Base-by-base conservation (phyloP, 2,113 vertebrate genomes). In the Triplophysa tibetana region DNA sequence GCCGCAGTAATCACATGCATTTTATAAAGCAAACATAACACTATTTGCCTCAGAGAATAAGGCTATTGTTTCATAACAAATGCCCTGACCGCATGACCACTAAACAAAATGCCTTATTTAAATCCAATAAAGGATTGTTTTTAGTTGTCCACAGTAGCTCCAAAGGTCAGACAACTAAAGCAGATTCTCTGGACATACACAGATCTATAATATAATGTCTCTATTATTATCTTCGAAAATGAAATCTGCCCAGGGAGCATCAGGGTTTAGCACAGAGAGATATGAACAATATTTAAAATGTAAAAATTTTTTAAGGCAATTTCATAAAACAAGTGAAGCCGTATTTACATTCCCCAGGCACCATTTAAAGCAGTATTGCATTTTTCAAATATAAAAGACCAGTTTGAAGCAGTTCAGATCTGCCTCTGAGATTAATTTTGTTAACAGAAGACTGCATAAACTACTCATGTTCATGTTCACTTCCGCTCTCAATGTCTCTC, bases 51-150 rank as follows among this genome's bases (percentile, higher is more conserved):
- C 4, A 60, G 29, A 23, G 52, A 29, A 21, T 16, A 73, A 73
- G 43, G 54, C 70, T 43, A 54, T 41, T 73, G 38, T 72, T 16
- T 72, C 4, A 60, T 17, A 60, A 73, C 43, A 73, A 21, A 73
- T 43, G 43, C 54, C 60, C 33, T 43, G 54, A 60, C 29, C 7
- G 3, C 70, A 43, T 74, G 70, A 74, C 56, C 38, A 43, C 29
- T 61, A 61, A 61, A 74, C n/a, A 74, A 26, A 74, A 74, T 23
- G 33, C 33, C 7, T 73, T 60, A 17, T 60, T 33, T 73, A 43
- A 56, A 74, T 45, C 21, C 60, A 74, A 74, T 60, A 45, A 74
- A 61, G 56, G 8, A 24, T 38, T 73, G 56, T 73, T 74, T 56
- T 43, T 54, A 74, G 54, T 24, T 17, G 16, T 61, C 38, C 54